Percentiles rank a stretch among this genome's conserved stretches.
These are phyloP conservation scores for Cantharis flavilabris DNA, from an alignment of 2,888 invertebrate species.

Conservation along the genomic window DNA sequence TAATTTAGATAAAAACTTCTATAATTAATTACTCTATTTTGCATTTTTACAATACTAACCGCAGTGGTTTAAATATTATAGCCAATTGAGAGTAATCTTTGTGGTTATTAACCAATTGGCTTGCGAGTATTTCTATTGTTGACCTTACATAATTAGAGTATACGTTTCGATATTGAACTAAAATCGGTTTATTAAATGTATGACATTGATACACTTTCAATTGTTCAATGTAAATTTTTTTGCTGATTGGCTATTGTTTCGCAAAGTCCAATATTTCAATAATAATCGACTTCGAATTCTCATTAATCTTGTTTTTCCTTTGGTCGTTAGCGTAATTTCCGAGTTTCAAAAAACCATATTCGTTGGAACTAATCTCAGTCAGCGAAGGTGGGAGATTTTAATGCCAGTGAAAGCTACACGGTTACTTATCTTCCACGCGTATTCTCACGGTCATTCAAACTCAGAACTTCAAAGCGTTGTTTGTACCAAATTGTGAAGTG, in stretches of 20 bases:
- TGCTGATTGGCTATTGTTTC: neutral
- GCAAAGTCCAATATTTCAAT: neutral
- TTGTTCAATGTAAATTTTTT: neutral
- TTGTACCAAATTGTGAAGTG: neutral
- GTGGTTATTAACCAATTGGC: neutral
- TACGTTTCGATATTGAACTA: neutral
- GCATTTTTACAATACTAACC: neutral
- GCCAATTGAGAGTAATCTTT: neutral
- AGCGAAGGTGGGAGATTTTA: slow-evolving; percentile 40
- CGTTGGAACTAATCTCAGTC: neutral
- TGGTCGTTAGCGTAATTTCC: neutral
- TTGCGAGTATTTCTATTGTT: neutral
- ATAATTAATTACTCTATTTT: neutral
- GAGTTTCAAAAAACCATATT: neutral
- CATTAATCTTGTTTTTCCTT: neutral
- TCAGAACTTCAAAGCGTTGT: neutral
- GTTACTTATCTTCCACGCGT: slow-evolving; percentile 19
- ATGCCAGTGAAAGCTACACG: slow-evolving; percentile 38
- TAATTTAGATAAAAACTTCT: neutral
- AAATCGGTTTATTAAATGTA: neutral
- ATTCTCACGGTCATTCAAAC: slow-evolving; percentile 15
- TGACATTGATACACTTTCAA: neutral
- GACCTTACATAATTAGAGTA: neutral
- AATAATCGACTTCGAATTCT: neutral
- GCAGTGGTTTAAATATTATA: neutral